Percentiles rank a stretch among this genome's conserved stretches.
Conservation (phyloP, 2,888 invertebrate genomes). For the Rotaria magnacalcarata region DNA sequence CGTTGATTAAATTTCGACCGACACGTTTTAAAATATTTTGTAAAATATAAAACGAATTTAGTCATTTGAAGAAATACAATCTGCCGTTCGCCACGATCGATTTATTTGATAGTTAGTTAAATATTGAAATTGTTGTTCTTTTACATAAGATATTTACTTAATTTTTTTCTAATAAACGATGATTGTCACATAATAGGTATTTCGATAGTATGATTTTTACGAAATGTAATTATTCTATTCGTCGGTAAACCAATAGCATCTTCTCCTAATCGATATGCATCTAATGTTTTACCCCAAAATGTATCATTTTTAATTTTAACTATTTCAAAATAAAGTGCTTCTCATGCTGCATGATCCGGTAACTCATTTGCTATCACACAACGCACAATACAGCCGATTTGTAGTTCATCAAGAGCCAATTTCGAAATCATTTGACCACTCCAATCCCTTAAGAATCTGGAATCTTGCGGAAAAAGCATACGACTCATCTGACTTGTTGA, state of each 20-base stretch:
- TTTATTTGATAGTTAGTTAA: no score
- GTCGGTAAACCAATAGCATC: not conserved
- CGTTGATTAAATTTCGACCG: no score
- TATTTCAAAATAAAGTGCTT: not conserved
- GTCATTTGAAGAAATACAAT: no score
- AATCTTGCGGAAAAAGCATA: not conserved
- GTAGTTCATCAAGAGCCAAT: not conserved
- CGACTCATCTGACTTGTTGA: not conserved
- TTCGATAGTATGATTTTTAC: no score
- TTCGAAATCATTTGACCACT: not conserved
- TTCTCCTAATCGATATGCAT: not conserved
- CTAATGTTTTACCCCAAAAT: not conserved
- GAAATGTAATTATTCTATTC: not conserved
- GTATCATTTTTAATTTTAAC: not conserved
- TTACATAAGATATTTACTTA: no score
- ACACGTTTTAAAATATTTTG: no score
- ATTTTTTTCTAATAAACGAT: not conserved
- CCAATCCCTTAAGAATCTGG: not conserved
- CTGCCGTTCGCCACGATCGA: no score
- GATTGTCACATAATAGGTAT: not conserved
- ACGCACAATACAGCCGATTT: not conserved
- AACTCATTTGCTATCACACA: not conserved
- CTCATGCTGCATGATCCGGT: not conserved
- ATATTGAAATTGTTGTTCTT: no score
- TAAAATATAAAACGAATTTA: no score